Evolutionary conservation across 2,797 vertebrate species (phyloP).

Genomic region (Vireo griseus): DNA sequence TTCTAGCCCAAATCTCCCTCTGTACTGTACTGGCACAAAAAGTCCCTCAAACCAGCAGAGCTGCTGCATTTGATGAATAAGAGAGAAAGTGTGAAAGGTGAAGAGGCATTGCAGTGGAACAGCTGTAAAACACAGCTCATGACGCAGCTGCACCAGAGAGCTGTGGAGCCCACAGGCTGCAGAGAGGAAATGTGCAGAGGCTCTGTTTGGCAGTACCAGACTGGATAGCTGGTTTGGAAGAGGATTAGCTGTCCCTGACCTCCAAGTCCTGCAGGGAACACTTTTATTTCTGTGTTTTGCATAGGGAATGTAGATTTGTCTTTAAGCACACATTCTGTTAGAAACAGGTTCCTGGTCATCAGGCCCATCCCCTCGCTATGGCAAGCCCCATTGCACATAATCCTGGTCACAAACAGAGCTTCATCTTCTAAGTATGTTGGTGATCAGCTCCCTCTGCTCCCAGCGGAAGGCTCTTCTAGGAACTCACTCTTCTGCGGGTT

Average conservation of each 20-base stretch:
- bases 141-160: fast-evolving
- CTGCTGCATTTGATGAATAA: not conserved
- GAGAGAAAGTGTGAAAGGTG: fast-evolving
- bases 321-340: not conserved
- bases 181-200: not conserved
- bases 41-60: not conserved
- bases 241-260: not conserved
- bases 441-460: not conserved
- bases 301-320: not conserved
- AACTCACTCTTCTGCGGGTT: slow-evolving; percentile 28
- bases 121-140: not conserved
- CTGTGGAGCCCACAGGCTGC: not conserved
- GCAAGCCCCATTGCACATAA: not conserved
- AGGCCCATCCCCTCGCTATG: not conserved
- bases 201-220: not conserved
- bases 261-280: not conserved
- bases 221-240: not conserved
- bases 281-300: not conserved
- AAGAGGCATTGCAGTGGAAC: fast-evolving
- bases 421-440: not conserved
- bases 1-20: not conserved
- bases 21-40: not conserved
- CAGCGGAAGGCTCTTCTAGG: not conserved
- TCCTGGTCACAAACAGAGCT: not conserved
- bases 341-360: not conserved